Conservation (phyloP, 2,888 invertebrate genomes). For the Sinelater perroti region DNA sequence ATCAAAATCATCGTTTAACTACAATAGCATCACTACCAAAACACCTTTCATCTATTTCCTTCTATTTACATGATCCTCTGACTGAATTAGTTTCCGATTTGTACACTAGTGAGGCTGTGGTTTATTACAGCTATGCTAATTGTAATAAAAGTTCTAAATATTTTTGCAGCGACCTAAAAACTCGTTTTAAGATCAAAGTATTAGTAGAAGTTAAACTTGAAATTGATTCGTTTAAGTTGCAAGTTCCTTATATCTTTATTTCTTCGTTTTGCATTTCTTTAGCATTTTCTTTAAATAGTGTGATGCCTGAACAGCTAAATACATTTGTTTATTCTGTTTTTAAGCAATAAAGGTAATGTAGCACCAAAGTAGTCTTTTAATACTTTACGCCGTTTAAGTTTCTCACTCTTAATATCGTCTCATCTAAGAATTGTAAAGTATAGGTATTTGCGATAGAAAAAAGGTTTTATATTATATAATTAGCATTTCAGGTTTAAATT, state of each 20-base stretch:
- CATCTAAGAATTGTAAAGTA: slow-evolving; percentile 32
- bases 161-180: background rate
- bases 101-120: background rate
- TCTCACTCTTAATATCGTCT: slow-evolving; percentile 33
- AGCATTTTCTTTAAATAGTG: slow-evolving; percentile 26
- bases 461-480: slow-evolving; percentile 32
- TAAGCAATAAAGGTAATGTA: slow-evolving; percentile 15
- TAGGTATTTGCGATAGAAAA: slow-evolving; percentile 28
- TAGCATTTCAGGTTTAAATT: slow-evolving; percentile 29
- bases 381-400: slow-evolving; percentile 6
- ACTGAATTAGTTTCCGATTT: background rate
- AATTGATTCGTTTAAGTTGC: background rate
- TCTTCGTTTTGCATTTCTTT: slow-evolving; percentile 8
- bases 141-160: background rate
- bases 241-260: background rate
- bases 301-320: slow-evolving; percentile 28
- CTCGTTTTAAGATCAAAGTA: no score
- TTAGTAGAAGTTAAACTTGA: background rate
- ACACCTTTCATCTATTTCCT: background rate
- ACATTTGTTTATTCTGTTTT: slow-evolving; percentile 19
- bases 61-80: background rate
- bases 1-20: slow-evolving; percentile 5
- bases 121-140: slow-evolving; percentile 1
- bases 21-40: slow-evolving; percentile 14
- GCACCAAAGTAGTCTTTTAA: slow-evolving; percentile 22